phyloP scores from a whole-genome alignment of 1,140 invertebrate genomes.

The Rhagoletis pomonella region DNA sequence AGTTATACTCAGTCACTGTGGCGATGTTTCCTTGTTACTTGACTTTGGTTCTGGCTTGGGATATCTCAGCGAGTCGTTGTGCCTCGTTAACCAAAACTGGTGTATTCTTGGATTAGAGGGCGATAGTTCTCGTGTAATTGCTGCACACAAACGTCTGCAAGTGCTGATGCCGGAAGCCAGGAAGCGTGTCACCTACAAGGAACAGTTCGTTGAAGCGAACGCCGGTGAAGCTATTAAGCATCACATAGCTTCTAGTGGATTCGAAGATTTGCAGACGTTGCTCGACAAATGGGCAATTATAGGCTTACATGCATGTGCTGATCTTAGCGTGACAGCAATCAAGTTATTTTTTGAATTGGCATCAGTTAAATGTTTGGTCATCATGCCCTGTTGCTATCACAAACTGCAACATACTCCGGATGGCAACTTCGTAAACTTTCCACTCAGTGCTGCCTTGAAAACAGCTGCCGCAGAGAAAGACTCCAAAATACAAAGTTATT shows the following conservation, averaged over 20 bases:
- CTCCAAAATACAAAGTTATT: constrained; percentile 63
- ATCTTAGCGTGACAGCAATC: constrained; percentile 84
- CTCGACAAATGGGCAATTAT: constrained; percentile 76
- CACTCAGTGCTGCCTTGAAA: constrained; percentile 75
- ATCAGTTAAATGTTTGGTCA: constrained; percentile 78
- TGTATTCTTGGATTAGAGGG: constrained; percentile 85
- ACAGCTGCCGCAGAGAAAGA: constrained; percentile 28
- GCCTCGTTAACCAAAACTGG: constrained; percentile 78
- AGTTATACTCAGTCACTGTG: constrained; percentile 77
- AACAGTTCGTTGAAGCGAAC: constrained; percentile 76
- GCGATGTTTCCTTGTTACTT: constrained; percentile 78
- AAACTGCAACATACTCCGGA: constrained; percentile 76
- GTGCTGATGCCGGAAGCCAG: constrained; percentile 75
- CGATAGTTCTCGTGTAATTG: constrained; percentile 78
- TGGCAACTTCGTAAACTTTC: constrained; percentile 78
- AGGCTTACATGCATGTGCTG: constrained; percentile 89
- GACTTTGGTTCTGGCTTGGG: constrained; percentile 90
- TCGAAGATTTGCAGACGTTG: constrained; percentile 28
- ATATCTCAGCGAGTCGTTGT: constrained; percentile 84
- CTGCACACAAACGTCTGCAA: constrained; percentile 79
- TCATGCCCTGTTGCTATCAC: constrained; percentile 92
- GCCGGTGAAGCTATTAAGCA: constrained; percentile 74
- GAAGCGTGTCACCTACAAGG: constrained; percentile 77
- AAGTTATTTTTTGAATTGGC: constrained; percentile 81
- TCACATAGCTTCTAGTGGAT: neutral